Evolutionary conservation across 2,888 invertebrate species (phyloP), one percentile per base, ranked within the genome.

Genomic region (Gryllus longicercus): DNA sequence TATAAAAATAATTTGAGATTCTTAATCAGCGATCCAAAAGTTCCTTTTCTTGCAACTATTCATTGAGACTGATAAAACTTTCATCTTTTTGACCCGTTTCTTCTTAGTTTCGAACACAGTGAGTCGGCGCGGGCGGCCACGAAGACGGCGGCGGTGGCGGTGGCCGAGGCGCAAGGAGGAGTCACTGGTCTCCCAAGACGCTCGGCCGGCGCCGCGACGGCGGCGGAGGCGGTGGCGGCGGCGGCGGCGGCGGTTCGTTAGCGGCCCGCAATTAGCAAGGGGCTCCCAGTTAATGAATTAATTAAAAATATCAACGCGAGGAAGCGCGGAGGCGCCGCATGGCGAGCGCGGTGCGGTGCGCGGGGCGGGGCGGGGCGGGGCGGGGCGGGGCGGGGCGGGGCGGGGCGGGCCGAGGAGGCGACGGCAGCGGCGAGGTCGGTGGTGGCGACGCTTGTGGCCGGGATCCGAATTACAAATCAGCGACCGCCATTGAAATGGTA

Each of bases 401-500:
- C 21, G 21, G 16, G 16, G 63, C 16, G n/a, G 16, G 63, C 16
- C 63, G 12, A 5, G 14, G 1, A 18, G n/a, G 14, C 16, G 63
- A n/a, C 16, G 16, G 63, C 14, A 14, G 63, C 38, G 38, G 3
- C 38, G 38, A 1, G 38, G 38, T 3, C 38, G 38, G 38, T 38
- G 3, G 63, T 11, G n/a, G 11, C 63, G 63, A 14, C 63, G 63
- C n/a, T 63, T 14, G 63, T n/a, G 11, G 63, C 11, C 63, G n/a
- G 63, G 63, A 63, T 63, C 63, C 63, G 63, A 63, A 63, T 63
- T 63, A 16, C 63, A 63, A 63, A 63, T 63, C 63, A 63, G 63
- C 16, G 63, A 38, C 38, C 63, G 63, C 63, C 63, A 63, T 63
- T 63, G 63, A 63, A 63, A 63, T 63, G 63, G 63, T 63, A 63